Evolutionary conservation across 2,113 vertebrate genomes (phyloP), one percentile per base, ranked within the genome.

Genomic region (Emydura subglobosa): DNA sequence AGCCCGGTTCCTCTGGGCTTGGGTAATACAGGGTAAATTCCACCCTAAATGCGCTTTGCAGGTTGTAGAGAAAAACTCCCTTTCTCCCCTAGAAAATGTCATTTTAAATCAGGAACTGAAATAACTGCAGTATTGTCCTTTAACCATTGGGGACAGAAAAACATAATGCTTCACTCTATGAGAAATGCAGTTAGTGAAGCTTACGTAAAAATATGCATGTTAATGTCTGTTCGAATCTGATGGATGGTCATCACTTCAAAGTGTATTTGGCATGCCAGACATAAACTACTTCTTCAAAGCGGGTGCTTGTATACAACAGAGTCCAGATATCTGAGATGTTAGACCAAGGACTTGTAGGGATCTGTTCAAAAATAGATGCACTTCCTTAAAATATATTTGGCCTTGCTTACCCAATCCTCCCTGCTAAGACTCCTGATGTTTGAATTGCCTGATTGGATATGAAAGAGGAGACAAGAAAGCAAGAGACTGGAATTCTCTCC

Each of bases 11-110:
- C 93, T 94, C 80, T 79, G 90, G 94, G 79, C 83, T 94, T 83
- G 13, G 95, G 95, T 94, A 92, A 83, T 87, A 57, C 80, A 42
- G 83, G 65, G 49, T 76, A 86, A 93, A 95, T 95, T 85, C 93
- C 92, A 90, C 93, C 83, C 59, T 80, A 61, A 85, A 16, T 3
- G 8, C 59, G 89, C 93, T 54, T 88, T 88, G 87, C 89, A 68
- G 31, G 76, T 89, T 96, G 83, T 95, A 85, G 91, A 34, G 88
- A 68, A 68, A 27, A n/a, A 24, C 86, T 94, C 85, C 47, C 79
- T 94, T 92, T 42, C 86, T 95, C 91, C 94, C 83, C 85, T 94
- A 79, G 94, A 94, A 94, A 94, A 95, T 91, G 96, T 96, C 96
- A 97, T 97, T 96, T 96, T 96, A 96, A 96, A 88, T 88, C 87